phyloP scores from a whole-genome alignment of 1,140 invertebrate species.

The Lepidotrigona ventralis region DNA sequence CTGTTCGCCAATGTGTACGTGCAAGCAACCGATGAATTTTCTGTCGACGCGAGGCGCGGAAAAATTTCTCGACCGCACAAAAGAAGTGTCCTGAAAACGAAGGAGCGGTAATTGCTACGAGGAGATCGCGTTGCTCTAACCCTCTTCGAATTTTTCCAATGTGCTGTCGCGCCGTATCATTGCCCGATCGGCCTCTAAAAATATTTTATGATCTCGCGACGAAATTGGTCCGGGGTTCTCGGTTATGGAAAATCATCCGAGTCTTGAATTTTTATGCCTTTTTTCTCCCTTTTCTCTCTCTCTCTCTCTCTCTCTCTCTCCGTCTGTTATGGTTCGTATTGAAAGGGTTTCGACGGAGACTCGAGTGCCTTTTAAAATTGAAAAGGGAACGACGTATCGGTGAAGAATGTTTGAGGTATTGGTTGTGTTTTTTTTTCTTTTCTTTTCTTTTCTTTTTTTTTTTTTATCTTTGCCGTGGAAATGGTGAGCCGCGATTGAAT shows the following conservation, averaged over 20 bases:
- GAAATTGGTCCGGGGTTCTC: neutral
- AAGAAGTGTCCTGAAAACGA: neutral
- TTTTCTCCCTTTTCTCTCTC: neutral
- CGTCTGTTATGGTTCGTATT: neutral
- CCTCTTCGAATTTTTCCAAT: neutral
- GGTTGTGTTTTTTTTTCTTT: neutral
- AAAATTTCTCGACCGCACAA: neutral
- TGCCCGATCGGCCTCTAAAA: neutral
- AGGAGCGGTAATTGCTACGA: neutral
- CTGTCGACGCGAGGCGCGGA: neutral
- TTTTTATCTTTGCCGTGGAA: neutral
- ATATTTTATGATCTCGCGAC: neutral
- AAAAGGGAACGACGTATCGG: neutral
- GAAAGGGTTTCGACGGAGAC: neutral
- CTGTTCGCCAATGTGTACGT: constrained; percentile 28
- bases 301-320: no score
- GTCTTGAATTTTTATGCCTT: neutral
- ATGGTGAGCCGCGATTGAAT: neutral
- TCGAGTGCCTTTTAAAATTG: constrained; percentile 8
- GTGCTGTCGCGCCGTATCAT: neutral
- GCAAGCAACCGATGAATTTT: constrained; percentile 59
- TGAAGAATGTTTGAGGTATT: neutral
- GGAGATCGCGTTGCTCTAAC: neutral
- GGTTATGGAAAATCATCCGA: neutral
- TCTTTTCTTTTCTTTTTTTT: neutral